Percentiles rank a stretch among this genome's conserved stretches.
These are phyloP conservation scores for Teleopsis dalmanni DNA, from an alignment of 1,140 invertebrate genomes.

Conservation along the genomic window DNA sequence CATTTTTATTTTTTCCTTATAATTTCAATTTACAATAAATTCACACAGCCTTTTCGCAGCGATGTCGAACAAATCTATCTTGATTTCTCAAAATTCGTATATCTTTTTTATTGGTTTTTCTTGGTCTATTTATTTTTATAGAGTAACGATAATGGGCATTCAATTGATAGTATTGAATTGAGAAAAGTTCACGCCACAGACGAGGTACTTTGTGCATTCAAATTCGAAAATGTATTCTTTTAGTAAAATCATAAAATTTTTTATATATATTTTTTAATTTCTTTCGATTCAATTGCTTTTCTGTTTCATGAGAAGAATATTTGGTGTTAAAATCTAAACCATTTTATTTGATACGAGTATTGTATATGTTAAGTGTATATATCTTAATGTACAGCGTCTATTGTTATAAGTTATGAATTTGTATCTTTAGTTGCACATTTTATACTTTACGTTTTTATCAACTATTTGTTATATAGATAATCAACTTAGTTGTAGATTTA, in stretches of 20 bases:
- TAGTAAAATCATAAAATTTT: slow-evolving; percentile 22
- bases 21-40: not conserved
- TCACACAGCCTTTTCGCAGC: not conserved
- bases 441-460: too few species aligned
- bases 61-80: not conserved
- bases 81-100: not conserved
- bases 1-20: not conserved
- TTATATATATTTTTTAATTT: not conserved
- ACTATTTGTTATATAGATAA: too few species aligned
- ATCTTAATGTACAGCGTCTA: too few species aligned
- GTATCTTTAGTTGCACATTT: too few species aligned
- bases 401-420: too few species aligned
- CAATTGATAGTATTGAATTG: slow-evolving; percentile 45
- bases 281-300: slow-evolving; percentile 10
- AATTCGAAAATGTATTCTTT: slow-evolving; percentile 6
- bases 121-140: slow-evolving; percentile 38
- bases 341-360: too few species aligned
- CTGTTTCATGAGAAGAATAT: too few species aligned
- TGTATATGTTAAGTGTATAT: too few species aligned
- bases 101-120: slow-evolving; percentile 16
- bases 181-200: slow-evolving; percentile 46
- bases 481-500: too few species aligned
- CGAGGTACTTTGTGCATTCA: slow-evolving; percentile 44
- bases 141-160: slow-evolving; percentile 45
- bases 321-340: too few species aligned